These are phyloP conservation scores for Battus philenor DNA, from an alignment of 1,140 invertebrate species.

Conservation along the genomic window DNA sequence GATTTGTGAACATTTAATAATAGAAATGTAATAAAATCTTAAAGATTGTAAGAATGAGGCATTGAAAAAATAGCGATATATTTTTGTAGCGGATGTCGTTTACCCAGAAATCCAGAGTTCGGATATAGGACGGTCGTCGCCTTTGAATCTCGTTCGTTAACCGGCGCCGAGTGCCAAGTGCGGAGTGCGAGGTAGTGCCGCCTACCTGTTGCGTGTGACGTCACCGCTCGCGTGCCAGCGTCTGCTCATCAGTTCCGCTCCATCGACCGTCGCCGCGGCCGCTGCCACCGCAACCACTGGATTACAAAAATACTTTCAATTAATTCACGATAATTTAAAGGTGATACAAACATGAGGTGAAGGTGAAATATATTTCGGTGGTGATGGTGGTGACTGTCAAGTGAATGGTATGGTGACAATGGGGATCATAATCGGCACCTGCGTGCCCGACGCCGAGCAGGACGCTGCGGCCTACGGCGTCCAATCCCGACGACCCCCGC, in stretches of 20 bases:
- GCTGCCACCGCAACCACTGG: neutral
- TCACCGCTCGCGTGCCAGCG: constrained; percentile 39
- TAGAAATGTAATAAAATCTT: too few species aligned
- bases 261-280: constrained; percentile 15
- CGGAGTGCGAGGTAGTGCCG: too few species aligned
- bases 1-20: too few species aligned
- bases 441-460: constrained; percentile 81
- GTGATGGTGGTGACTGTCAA: constrained; percentile 23
- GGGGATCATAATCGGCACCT: constrained; percentile 86
- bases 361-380: constrained; percentile 17
- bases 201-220: too few species aligned
- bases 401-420: constrained; percentile 70
- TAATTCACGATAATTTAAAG: too few species aligned
- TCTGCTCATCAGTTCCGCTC: constrained; percentile 30
- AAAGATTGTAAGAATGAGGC: too few species aligned
- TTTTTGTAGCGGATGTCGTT: too few species aligned
- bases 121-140: too few species aligned
- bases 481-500: constrained; percentile 44
- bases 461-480: constrained; percentile 71
- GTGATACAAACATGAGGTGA: neutral
- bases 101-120: too few species aligned
- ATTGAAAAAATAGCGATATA: too few species aligned
- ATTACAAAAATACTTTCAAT: neutral
- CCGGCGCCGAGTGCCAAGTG: too few species aligned
- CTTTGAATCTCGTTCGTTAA: too few species aligned